phyloP scores from a whole-genome alignment of 2,888 invertebrate genomes.

The Spilarctia lutea region DNA sequence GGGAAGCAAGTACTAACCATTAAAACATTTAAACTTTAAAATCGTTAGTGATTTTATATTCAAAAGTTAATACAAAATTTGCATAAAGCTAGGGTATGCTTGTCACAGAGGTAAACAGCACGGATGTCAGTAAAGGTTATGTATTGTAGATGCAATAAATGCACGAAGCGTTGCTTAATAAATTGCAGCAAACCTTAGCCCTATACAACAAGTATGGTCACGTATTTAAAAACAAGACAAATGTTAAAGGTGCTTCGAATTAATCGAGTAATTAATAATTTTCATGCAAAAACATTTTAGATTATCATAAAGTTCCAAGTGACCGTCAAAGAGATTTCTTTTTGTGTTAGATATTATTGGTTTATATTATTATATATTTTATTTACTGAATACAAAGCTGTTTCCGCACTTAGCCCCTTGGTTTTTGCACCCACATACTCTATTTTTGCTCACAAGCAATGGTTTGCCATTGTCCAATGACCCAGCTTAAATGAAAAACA shows the following conservation, averaged over 20 bases:
- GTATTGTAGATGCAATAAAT: conserved; percentile 75
- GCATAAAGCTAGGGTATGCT: conserved; percentile 58
- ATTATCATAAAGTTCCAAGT: conserved; percentile 14
- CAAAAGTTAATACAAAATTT: conserved; percentile 32
- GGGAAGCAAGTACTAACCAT: background rate
- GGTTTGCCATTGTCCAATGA: no score
- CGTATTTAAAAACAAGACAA: conserved; percentile 56
- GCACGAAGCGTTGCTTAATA: conserved; percentile 69
- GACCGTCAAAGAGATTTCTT: background rate
- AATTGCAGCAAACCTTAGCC: conserved; percentile 63
- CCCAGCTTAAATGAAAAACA: background rate
- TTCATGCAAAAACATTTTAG: conserved; percentile 13
- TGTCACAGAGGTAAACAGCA: conserved; percentile 71
- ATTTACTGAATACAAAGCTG: background rate
- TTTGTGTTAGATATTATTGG: background rate
- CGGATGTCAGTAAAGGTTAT: conserved; percentile 73
- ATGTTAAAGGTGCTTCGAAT: conserved; percentile 36
- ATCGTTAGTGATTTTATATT: background rate
- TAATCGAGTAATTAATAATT: conserved; percentile 33
- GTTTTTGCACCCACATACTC: no score
- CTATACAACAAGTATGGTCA: conserved; percentile 65
- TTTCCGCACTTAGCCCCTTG: no score
- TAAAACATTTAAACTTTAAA: background rate
- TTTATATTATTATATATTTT: no score
- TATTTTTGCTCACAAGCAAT: no score